Evolutionary conservation across 1,140 invertebrate genomes (phyloP).

Genomic region (Mesaphorura yosii): DNA sequence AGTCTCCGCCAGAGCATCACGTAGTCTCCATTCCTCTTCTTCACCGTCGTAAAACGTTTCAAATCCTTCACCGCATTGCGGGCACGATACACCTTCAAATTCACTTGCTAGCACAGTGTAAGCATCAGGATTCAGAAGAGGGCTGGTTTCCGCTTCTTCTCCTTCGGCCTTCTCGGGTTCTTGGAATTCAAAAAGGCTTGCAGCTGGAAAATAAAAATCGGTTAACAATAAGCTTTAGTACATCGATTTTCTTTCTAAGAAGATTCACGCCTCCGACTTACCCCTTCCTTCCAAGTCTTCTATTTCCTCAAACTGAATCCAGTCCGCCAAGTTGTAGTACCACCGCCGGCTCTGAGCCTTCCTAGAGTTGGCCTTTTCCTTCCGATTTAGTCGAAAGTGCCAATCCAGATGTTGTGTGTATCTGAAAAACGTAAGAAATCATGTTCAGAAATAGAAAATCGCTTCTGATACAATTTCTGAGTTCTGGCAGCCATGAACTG

Average conservation of each 20-base stretch:
- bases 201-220: slow-evolving; percentile 45
- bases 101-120: slow-evolving; percentile 46
- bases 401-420: slow-evolving; percentile 90
- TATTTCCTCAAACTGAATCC: slow-evolving; percentile 88
- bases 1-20: slow-evolving; percentile 56
- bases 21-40: slow-evolving; percentile 87
- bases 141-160: slow-evolving; percentile 11
- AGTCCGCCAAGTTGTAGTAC: slow-evolving; percentile 82
- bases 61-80: slow-evolving; percentile 80
- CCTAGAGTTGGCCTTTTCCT: slow-evolving; percentile 68
- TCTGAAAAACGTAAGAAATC: too few species aligned
- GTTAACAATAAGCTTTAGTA: slow-evolving; percentile 3
- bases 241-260: neutral
- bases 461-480: too few species aligned
- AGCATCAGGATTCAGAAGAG: slow-evolving; percentile 41
- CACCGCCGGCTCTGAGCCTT: slow-evolving; percentile 71
- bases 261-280: slow-evolving; percentile 34
- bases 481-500: too few species aligned
- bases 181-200: slow-evolving; percentile 76
- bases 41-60: slow-evolving; percentile 91
- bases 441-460: too few species aligned
- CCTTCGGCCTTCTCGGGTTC: slow-evolving; percentile 31
- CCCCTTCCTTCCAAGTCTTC: slow-evolving; percentile 83
- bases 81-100: slow-evolving; percentile 53
- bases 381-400: slow-evolving; percentile 88